phyloP scores from a whole-genome alignment of 2,888 invertebrate species.

The Yponomeuta plumbellus region DNA sequence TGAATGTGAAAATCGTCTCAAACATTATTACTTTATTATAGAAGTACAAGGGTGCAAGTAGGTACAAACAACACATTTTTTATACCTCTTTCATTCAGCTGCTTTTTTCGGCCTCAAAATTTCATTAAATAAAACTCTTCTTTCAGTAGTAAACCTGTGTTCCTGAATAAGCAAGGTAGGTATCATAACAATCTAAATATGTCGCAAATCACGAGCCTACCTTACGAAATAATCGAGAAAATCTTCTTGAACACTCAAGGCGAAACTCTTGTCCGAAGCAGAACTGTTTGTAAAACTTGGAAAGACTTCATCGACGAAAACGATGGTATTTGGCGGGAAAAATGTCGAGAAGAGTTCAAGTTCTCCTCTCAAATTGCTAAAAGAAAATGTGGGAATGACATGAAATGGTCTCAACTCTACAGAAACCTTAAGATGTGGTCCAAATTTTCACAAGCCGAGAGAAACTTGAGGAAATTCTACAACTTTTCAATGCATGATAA shows the following conservation, averaged over 20 bases:
- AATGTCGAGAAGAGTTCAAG: conserved; percentile 44
- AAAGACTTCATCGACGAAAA: conserved; percentile 25
- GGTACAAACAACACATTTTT: no score
- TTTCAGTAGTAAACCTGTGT: no score
- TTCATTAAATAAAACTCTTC: no score
- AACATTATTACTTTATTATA: no score
- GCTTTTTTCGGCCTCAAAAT: no score
- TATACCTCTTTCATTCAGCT: no score
- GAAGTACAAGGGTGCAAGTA: no score
- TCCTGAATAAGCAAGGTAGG: no score
- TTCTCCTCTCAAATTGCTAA: conserved; percentile 51
- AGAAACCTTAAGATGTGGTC: conserved; percentile 51
- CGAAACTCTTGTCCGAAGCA: conserved; percentile 8
- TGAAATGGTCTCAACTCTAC: conserved; percentile 54
- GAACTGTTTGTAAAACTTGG: conserved; percentile 17
- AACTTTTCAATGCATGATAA: conserved; percentile 49
- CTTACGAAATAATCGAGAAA: conserved; percentile 17
- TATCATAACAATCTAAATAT: background rate
- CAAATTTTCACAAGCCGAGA: conserved; percentile 28
- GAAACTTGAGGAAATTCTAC: conserved; percentile 45
- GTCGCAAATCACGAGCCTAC: background rate
- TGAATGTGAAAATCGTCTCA: no score
- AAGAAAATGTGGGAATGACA: conserved; percentile 44
- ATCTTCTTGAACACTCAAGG: conserved; percentile 15
- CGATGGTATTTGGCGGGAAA: conserved; percentile 51